Percentiles rank a stretch among this genome's conserved stretches.
Evolutionary conservation across 1,140 invertebrate species (phyloP).

Genomic region (Aradophagus sp.): DNA sequence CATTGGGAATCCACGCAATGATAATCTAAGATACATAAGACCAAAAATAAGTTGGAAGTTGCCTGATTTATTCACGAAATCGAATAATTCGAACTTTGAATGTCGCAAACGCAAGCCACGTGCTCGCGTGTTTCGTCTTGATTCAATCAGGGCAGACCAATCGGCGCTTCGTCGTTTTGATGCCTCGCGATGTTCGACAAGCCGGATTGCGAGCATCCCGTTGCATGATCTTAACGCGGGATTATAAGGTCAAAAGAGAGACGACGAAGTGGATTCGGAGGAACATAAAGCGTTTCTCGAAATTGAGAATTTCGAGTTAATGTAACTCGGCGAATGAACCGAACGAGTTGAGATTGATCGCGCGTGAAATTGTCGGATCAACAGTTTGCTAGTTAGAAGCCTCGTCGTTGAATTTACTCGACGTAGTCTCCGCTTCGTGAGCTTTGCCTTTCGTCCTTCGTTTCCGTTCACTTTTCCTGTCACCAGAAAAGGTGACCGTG

Average conservation of each 20-base stretch:
- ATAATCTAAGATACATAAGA: no score
- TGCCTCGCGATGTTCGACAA: conserved; percentile 6
- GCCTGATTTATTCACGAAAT: no score
- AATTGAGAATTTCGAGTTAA: conserved; percentile 40
- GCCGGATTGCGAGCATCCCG: conserved; percentile 4
- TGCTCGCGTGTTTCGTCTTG: no score
- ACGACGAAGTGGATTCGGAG: conserved; percentile 36
- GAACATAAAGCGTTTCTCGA: conserved; percentile 39
- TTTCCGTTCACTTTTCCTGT: conserved; percentile 40
- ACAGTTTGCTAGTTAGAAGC: conserved; percentile 61
- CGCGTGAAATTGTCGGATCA: conserved; percentile 61
- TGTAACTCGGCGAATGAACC: conserved; percentile 44
- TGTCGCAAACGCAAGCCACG: no score
- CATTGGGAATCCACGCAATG: no score
- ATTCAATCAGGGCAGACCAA: no score
- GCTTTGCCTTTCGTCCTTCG: conserved; percentile 24
- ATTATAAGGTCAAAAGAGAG: conserved; percentile 41
- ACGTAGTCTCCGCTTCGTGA: conserved; percentile 29
- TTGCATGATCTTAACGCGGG: conserved; percentile 37
- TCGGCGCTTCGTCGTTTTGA: no score
- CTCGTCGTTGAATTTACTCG: conserved; percentile 43
- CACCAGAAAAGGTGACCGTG: conserved; percentile 24
- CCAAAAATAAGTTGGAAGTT: not conserved
- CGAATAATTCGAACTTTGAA: no score
- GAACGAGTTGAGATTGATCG: conserved; percentile 52